phyloP scores from a whole-genome alignment of 1,140 invertebrate genomes.

The Ceratina australensis region DNA sequence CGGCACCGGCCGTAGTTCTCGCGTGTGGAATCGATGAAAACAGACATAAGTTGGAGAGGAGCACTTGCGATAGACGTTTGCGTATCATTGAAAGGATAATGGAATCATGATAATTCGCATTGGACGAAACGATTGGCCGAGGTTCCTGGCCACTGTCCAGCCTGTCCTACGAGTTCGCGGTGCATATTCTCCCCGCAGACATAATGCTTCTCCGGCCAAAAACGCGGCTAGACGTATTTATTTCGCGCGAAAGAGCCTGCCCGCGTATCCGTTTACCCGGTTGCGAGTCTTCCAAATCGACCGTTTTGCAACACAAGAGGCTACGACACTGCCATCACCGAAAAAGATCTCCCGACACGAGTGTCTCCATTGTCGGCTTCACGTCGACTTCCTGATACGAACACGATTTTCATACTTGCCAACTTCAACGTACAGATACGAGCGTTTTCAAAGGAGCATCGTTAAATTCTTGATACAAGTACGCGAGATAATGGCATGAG shows the following conservation, averaged over 20 bases:
- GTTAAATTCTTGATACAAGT: no score
- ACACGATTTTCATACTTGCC: no score
- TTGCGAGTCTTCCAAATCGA: constrained; percentile 38
- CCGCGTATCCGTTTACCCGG: constrained; percentile 55
- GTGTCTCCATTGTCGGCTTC: neutral
- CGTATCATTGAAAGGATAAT: constrained; percentile 65
- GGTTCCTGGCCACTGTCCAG: constrained; percentile 70
- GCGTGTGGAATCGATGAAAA: no score
- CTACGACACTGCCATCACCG: constrained; percentile 1
- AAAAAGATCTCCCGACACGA: neutral
- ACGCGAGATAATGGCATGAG: no score
- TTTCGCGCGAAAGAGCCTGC: constrained; percentile 61
- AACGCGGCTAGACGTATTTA: constrained; percentile 72
- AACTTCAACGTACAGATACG: no score
- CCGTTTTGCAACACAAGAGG: constrained; percentile 48
- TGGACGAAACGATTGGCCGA: constrained; percentile 64
- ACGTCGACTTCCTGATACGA: no score
- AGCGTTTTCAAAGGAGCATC: no score
- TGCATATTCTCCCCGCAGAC: constrained; percentile 53
- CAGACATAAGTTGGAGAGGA: no score
- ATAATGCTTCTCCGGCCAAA: constrained; percentile 65
- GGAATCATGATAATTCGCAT: constrained; percentile 62
- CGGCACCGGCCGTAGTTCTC: no score
- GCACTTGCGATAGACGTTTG: constrained; percentile 1
- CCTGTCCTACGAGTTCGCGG: constrained; percentile 35